These are phyloP conservation scores for Arctopsyche grandis DNA, from an alignment of 1,140 invertebrate species.

Conservation along the genomic window DNA sequence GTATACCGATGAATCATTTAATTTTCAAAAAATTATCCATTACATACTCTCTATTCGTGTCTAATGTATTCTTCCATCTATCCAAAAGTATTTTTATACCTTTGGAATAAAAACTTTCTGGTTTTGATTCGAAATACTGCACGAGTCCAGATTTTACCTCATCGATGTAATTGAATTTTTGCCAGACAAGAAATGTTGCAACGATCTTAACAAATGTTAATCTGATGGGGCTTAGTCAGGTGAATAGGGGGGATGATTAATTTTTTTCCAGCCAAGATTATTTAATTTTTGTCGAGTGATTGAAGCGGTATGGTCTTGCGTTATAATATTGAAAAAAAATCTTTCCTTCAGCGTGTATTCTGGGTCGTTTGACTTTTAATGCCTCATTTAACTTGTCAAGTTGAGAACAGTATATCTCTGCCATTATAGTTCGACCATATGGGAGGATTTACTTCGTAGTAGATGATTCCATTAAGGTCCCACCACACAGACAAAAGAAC, in stretches of 20 bases:
- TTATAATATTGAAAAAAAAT: neutral
- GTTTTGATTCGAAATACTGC: neutral
- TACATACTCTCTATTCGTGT: neutral
- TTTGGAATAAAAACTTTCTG: no score
- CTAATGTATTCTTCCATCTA: conserved; percentile 3
- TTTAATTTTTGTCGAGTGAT: neutral
- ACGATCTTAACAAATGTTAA: neutral
- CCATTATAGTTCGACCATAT: neutral
- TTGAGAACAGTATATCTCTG: neutral
- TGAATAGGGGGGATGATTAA: neutral
- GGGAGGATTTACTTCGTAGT: neutral
- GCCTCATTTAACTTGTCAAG: neutral
- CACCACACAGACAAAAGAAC: neutral
- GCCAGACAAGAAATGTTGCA: neutral
- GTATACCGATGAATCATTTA: neutral
- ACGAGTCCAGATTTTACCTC: neutral
- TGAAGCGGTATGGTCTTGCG: neutral
- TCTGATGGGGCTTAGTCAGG: neutral
- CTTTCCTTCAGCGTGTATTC: neutral
- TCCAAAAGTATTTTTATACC: conserved; percentile 2
- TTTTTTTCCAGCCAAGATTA: neutral
- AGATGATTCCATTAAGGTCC: neutral
- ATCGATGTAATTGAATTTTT: neutral
- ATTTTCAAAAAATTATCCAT: neutral
- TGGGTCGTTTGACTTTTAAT: neutral